A percentile compares a stretch with the other conserved stretches of the same genome.
Evolutionary conservation across 2,113 vertebrate species (phyloP).

Genomic region (Antechinus stuartii): DNA sequence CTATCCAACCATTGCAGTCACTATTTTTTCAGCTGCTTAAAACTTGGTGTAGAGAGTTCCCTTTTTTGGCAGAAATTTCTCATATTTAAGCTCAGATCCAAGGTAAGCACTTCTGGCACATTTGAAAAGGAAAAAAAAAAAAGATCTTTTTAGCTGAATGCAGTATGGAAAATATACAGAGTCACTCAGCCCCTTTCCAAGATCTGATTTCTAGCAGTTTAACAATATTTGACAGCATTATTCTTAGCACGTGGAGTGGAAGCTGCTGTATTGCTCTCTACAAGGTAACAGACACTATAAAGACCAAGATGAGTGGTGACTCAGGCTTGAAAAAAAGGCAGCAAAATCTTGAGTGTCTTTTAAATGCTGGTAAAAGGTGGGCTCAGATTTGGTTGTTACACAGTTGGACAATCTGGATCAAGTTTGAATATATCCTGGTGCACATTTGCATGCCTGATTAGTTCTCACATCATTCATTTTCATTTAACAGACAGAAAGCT

Average conservation of each 20-base stretch:
- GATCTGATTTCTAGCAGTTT: slow-evolving; percentile 66
- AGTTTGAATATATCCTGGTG: not conserved
- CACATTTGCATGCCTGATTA: not conserved
- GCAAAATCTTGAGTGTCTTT: slow-evolving; percentile 10
- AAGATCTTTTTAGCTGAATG: slow-evolving; percentile 66
- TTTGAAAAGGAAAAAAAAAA: slow-evolving; percentile 58
- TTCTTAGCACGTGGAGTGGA: slow-evolving; percentile 64
- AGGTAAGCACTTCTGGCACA: slow-evolving; percentile 75
- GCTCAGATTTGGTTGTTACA: slow-evolving; percentile 12
- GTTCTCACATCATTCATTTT: not conserved
- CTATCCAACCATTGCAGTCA: slow-evolving; percentile 52
- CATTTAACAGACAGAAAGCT: not conserved
- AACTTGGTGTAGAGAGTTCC: slow-evolving; percentile 68
- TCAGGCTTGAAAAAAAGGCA: slow-evolving; percentile 38
- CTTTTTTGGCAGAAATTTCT: slow-evolving; percentile 73
- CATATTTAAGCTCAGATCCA: slow-evolving; percentile 70
- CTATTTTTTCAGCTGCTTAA: slow-evolving; percentile 53
- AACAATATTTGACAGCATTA: slow-evolving; percentile 69
- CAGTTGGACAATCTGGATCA: not conserved
- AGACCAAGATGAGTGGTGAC: slow-evolving; percentile 48
- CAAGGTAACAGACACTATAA: slow-evolving; percentile 46
- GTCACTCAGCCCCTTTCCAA: slow-evolving; percentile 66
- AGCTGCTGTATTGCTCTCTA: slow-evolving; percentile 53
- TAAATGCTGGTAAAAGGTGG: slow-evolving; percentile 1
- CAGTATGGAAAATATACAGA: slow-evolving; percentile 67